Evolutionary conservation across 2,113 vertebrate genomes (phyloP).

Genomic region (Sminthopsis crassicaudata): DNA sequence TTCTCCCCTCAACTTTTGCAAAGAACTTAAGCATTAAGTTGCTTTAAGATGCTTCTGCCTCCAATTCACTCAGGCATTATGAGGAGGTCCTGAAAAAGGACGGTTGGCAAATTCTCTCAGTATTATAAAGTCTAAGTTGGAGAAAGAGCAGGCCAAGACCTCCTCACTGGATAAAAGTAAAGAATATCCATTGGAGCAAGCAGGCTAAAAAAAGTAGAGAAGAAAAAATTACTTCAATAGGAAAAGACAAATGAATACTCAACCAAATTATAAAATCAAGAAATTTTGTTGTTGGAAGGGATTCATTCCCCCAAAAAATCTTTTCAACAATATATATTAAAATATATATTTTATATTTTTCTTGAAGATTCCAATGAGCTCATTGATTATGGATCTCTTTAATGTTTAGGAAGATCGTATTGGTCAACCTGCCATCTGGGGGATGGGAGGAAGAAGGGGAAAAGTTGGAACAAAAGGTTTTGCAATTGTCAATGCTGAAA

Average conservation of each 20-base stretch:
- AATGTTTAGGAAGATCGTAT: neutral
- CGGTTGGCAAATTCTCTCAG: neutral
- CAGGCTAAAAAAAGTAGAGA: neutral
- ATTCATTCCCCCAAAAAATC: neutral
- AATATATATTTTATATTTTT: too few species aligned
- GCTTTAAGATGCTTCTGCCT: neutral
- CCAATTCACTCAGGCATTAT: neutral
- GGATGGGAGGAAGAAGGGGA: too few species aligned
- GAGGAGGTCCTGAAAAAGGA: neutral
- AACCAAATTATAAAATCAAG: neutral
- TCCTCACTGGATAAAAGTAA: neutral
- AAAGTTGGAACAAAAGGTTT: too few species aligned
- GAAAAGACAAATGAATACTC: neutral
- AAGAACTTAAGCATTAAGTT: too few species aligned
- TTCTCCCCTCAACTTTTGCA: neutral
- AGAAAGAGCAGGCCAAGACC: neutral
- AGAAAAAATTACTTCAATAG: neutral
- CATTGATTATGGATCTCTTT: neutral
- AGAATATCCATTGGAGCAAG: neutral
- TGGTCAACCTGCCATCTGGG: too few species aligned
- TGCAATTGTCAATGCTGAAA: too few species aligned
- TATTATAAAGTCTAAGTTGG: neutral
- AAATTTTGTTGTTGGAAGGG: neutral
- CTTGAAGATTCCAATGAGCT: neutral
- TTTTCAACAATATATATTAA: neutral